Percentiles rank a stretch among this genome's conserved stretches.
Conservation (phyloP, 2,113 vertebrate species). For the Chlorocebus sabaeus region DNA sequence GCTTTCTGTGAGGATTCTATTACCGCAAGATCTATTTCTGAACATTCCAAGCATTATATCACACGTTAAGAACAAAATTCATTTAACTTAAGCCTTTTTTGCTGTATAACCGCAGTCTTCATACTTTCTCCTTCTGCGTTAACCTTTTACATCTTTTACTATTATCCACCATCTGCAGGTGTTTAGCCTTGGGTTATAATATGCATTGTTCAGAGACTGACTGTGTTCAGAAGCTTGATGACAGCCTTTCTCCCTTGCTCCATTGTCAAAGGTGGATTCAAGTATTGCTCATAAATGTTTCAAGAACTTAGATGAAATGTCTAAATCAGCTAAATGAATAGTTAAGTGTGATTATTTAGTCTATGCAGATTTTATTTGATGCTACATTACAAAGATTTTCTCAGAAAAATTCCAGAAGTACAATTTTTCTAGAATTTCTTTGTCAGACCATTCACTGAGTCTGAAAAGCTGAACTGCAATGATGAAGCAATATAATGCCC, state of each 20-base stretch:
- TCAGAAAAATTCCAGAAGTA: not conserved
- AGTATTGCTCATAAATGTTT: constrained; percentile 48
- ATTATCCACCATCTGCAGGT: not conserved
- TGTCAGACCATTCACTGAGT: not conserved
- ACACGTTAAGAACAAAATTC: not conserved
- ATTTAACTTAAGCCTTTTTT: not conserved
- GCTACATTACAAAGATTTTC: not conserved
- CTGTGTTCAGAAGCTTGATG: not conserved
- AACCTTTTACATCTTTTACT: not conserved
- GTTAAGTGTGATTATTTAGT: not conserved
- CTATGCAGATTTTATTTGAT: not conserved
- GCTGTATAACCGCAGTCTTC: not conserved
- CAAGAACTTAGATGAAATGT: constrained; percentile 27
- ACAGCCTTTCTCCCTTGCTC: not conserved
- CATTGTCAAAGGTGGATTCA: not conserved
- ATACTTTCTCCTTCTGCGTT: not conserved
- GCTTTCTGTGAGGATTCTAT: not conserved
- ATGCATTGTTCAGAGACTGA: not conserved
- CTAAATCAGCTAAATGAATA: constrained; percentile 16
- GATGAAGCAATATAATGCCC: constrained; percentile 9
- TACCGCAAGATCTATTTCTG: not conserved
- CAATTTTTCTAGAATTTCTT: constrained; percentile 56
- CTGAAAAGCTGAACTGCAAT: constrained; percentile 52
- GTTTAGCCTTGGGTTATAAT: not conserved
- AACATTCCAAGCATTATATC: not conserved